Percentiles rank a stretch among this genome's conserved stretches.
Conservation (phyloP, 2,888 invertebrate species). For the Conops quadrifasciatus region DNA sequence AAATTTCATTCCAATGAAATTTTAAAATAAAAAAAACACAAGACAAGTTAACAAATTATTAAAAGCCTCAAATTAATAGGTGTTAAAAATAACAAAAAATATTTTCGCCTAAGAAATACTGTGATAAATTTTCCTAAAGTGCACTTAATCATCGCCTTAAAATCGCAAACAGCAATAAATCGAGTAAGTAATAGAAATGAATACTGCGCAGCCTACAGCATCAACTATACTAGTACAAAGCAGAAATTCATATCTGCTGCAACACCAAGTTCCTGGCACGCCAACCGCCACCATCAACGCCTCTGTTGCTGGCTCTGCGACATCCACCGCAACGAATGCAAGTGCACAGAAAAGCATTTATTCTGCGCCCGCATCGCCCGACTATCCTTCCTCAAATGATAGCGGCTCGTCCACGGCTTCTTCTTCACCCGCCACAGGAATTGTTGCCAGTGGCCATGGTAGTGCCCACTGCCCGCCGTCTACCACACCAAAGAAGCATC, state of each 20-base stretch:
- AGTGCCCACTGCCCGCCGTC: neutral
- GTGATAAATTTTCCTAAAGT: conserved; percentile 50
- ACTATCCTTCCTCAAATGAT: conserved; percentile 32
- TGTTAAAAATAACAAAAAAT: conserved; percentile 24
- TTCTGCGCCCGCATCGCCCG: conserved; percentile 49
- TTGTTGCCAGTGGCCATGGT: neutral
- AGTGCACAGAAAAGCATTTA: conserved; percentile 50
- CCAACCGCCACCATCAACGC: conserved; percentile 31
- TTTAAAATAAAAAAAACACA: conserved; percentile 31
- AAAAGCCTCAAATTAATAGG: conserved; percentile 26
- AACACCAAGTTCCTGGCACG: conserved; percentile 36
- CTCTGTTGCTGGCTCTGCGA: conserved; percentile 25
- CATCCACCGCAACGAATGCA: conserved; percentile 24
- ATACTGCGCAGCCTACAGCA: conserved; percentile 25
- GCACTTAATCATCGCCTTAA: conserved; percentile 36
- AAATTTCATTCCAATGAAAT: conserved; percentile 22
- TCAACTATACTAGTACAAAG: conserved; percentile 40
- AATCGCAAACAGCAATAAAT: conserved; percentile 38
- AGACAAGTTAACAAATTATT: conserved; percentile 38
- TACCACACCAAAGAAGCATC: conserved; percentile 57
- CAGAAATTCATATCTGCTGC: conserved; percentile 37
- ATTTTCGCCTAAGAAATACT: conserved; percentile 44
- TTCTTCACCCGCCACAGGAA: conserved; percentile 30
- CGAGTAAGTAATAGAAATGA: conserved; percentile 51
- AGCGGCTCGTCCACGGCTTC: conserved; percentile 28